A percentile compares a stretch with the other conserved stretches of the same genome.
These are phyloP conservation scores for Gallinago solitaria DNA, from an alignment of 2,797 vertebrate species.

Conservation along the genomic window DNA sequence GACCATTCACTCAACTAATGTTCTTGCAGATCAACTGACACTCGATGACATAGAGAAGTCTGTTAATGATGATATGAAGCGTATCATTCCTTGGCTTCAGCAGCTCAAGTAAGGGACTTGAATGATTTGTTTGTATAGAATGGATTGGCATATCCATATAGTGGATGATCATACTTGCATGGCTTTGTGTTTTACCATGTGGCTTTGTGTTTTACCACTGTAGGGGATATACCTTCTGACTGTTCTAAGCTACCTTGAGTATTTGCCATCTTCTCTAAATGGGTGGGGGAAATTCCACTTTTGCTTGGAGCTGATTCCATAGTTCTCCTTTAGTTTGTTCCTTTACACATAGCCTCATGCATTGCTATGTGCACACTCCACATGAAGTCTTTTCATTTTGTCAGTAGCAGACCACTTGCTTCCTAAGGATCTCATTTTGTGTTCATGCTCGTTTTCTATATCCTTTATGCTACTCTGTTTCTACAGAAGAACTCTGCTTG, in stretches of 20 bases:
- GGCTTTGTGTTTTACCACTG: background rate
- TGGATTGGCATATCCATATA: background rate
- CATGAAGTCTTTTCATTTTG: background rate
- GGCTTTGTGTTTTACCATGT: background rate
- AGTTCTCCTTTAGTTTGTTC: background rate
- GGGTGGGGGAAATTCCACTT: background rate
- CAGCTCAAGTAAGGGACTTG: constrained; percentile 90
- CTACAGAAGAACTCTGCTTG: background rate
- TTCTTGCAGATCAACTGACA: constrained; percentile 87
- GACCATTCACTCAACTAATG: background rate
- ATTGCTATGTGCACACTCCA: background rate
- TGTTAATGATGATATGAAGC: constrained; percentile 97
- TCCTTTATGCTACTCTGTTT: background rate
- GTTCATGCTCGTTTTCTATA: background rate
- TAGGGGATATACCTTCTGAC: background rate
- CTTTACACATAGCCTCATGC: rapidly evolving
- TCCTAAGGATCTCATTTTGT: background rate
- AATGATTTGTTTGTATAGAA: background rate
- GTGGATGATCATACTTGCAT: background rate
- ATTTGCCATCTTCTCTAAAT: background rate
- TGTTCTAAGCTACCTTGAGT: background rate
- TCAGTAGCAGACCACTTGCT: background rate
- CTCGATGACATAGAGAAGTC: constrained; percentile 96
- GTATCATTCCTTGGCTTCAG: constrained; percentile 92
- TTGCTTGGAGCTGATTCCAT: background rate